Conservation (phyloP, 2,113 vertebrate genomes). For the Elgaria multicarinata region DNA sequence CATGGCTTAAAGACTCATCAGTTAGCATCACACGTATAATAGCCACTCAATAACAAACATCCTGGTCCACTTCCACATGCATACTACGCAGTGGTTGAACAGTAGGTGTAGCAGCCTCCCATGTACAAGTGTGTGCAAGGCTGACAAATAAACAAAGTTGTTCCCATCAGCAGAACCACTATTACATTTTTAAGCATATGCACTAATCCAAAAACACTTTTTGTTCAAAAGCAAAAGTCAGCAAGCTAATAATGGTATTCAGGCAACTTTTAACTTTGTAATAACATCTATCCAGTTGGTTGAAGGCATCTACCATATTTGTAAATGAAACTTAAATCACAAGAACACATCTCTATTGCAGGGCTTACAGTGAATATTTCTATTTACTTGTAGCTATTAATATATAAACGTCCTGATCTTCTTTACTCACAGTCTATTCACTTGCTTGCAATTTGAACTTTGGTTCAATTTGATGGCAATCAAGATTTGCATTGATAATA, state of each 20-base stretch:
- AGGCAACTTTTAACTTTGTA: not conserved
- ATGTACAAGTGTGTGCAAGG: not conserved
- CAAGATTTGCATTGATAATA: not conserved
- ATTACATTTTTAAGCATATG: not conserved
- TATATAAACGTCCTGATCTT: not conserved
- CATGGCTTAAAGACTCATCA: not conserved
- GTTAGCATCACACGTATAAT: not conserved
- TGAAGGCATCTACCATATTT: not conserved
- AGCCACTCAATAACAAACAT: not conserved
- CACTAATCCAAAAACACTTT: not conserved
- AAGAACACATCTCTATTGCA: not conserved
- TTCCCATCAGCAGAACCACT: not conserved
- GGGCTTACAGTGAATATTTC: not conserved
- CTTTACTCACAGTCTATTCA: not conserved
- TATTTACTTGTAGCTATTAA: not conserved
- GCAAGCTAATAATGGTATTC: not conserved
- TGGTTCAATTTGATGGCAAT: not conserved
- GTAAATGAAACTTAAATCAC: not conserved
- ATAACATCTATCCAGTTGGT: not conserved
- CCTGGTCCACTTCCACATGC: too few species aligned
- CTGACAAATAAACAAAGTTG: not conserved
- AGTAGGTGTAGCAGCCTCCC: not conserved
- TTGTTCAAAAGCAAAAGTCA: not conserved
- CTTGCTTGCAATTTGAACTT: not conserved
- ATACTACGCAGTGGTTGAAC: too few species aligned